Evolutionary conservation across 2,113 vertebrate species (phyloP).

Genomic region (Fulmarus glacialis): DNA sequence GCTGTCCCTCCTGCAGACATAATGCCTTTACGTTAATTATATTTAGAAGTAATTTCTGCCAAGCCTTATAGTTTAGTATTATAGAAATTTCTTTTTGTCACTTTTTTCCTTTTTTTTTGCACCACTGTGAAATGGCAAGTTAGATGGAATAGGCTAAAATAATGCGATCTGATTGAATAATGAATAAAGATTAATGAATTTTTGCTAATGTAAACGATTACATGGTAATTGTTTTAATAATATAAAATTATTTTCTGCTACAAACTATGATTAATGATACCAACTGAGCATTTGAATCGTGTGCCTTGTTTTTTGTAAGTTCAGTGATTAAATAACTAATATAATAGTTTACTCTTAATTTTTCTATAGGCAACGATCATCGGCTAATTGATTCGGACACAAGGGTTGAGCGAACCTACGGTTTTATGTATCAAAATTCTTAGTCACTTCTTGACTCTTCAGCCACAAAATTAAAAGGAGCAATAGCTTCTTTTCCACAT

Average conservation of each 20-base stretch:
- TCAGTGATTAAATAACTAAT: conserved; percentile 5
- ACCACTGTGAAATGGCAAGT: not conserved
- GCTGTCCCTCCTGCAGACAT: not conserved
- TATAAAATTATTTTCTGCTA: conserved; percentile 60
- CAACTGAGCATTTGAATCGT: not conserved
- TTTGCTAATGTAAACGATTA: conserved; percentile 48
- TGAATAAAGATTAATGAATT: conserved; percentile 67
- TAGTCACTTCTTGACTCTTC: not conserved
- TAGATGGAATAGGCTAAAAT: not conserved
- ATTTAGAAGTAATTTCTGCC: not conserved
- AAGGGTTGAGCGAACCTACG: not conserved
- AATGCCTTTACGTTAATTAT: not conserved
- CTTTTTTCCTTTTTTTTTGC: not conserved
- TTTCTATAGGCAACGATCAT: not conserved
- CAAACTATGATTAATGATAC: conserved; percentile 59
- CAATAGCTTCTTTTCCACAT: not conserved
- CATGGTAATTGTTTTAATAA: conserved; percentile 64
- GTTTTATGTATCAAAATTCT: not conserved
- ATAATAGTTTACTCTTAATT: not conserved
- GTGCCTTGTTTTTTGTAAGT: not conserved
- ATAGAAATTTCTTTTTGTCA: not conserved
- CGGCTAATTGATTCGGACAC: not conserved
- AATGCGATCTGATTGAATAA: conserved; percentile 3
- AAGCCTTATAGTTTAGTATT: not conserved
- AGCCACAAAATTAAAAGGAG: not conserved